These are phyloP conservation scores for Aphelinus atriplicis DNA, from an alignment of 1,140 invertebrate genomes.

Conservation along the genomic window DNA sequence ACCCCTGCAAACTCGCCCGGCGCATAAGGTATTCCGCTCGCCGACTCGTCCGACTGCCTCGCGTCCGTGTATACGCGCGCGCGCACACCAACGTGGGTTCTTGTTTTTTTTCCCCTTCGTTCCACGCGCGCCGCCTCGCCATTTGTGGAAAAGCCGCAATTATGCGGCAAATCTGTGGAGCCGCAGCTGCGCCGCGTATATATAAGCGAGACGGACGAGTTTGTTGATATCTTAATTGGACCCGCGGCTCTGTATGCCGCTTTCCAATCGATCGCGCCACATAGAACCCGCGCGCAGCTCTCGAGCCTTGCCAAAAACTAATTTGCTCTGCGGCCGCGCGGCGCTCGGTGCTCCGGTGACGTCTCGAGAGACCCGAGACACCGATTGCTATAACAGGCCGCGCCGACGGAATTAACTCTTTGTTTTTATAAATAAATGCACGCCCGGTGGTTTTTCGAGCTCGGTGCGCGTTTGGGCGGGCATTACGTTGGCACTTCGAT, in stretches of 20 bases:
- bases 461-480: too few relatives aligned
- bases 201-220: not conserved
- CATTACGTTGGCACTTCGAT: too few relatives aligned
- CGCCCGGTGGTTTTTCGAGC: too few relatives aligned
- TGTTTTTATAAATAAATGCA: too few relatives aligned
- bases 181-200: conserved; percentile 48
- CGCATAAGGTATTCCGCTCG: conserved; percentile 51
- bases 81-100: conserved; percentile 18
- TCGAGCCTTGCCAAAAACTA: not conserved
- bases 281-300: not conserved
- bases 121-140: conserved; percentile 45
- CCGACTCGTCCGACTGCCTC: conserved; percentile 43
- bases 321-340: conserved; percentile 1
- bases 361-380: too few relatives aligned
- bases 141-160: conserved; percentile 65
- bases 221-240: conserved; percentile 62
- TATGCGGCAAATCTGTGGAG: conserved; percentile 61
- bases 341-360: not conserved
- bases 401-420: too few relatives aligned
- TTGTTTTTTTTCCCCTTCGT: conserved; percentile 43
- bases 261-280: not conserved
- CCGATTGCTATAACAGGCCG: too few relatives aligned
- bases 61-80: conserved; percentile 8
- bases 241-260: not conserved
- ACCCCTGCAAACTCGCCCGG: conserved; percentile 33